These are phyloP conservation scores for Stigmatopora nigra DNA, from an alignment of 2,113 vertebrate species.

Conservation along the genomic window DNA sequence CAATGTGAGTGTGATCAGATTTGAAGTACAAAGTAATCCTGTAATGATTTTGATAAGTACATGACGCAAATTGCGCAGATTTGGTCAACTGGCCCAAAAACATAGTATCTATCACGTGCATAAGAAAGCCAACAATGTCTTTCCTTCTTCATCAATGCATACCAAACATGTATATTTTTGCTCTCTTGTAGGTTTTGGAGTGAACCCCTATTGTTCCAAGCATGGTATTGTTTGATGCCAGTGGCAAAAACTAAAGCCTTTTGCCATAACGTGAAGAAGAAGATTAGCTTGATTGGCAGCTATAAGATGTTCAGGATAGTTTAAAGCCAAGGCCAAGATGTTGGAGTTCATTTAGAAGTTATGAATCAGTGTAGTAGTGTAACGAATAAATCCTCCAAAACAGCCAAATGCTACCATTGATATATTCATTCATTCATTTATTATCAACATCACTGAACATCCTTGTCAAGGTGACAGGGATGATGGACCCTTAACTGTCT, in stretches of 20 bases:
- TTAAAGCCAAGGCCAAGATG: conserved; percentile 41
- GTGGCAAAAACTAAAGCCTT: conserved; percentile 43
- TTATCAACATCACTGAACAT: no score
- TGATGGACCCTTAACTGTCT: no score
- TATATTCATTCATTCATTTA: no score
- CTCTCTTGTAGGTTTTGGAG: conserved; percentile 18
- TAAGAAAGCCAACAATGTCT: conserved; percentile 4
- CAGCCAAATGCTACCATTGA: conserved; percentile 42
- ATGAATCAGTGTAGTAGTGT: conserved; percentile 66
- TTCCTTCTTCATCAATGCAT: conserved; percentile 5
- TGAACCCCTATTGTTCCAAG: conserved; percentile 25
- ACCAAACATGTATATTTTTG: conserved; percentile 7
- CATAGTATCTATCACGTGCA: neutral
- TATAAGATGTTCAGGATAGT: conserved; percentile 64
- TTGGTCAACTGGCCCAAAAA: neutral
- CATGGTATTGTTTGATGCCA: conserved; percentile 47
- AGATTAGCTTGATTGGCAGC: conserved; percentile 69
- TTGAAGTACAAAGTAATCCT: neutral
- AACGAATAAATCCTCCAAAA: conserved; percentile 66
- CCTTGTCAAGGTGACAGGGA: no score
- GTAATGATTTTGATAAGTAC: neutral
- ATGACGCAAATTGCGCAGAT: neutral
- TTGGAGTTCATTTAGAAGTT: conserved; percentile 71
- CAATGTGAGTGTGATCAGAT: neutral
- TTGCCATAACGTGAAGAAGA: conserved; percentile 38